Base-by-base conservation (phyloP, 2,113 vertebrate genomes). In the Petromus typicus region DNA sequence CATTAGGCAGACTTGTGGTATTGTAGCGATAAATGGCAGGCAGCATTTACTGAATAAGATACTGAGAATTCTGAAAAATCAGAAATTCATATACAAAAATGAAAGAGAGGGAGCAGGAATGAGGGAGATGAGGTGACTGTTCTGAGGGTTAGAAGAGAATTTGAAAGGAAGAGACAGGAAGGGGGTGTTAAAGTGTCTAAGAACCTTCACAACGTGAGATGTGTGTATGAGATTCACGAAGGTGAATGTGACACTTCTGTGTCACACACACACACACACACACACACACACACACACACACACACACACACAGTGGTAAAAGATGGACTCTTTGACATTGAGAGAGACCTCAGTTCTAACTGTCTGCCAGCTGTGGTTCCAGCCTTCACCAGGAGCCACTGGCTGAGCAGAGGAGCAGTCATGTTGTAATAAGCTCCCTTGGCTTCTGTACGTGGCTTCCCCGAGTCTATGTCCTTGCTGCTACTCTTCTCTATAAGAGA, bases 11-110 rank as follows among this genome's bases (percentile, higher is more conserved):
- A 2, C 10, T 7, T 64, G 37, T 27, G 10, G 14, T 48, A 6
- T 2, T 3, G 4, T 11, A 3, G 25, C 66, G 8, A 11, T 20
- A 2, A 22, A 13, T 8, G 51, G 1, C 16, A 34, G n/a, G 27
- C 10, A 59, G 37, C 11, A 10, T 43, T 40, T 59, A n/a, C 86
- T 86, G 86, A 30, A 54, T 43, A 17, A 93, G 84, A 27, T 10
- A 64, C 2, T 71, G 17, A 71, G 8, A 43, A 71, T 73, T 79
- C 27, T 64, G 30, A 20, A 64, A 11, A 32, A 12, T 22, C 63
- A 73, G 32, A 93, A 43, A 61, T 34, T 66, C 37, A 51, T 43
- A 51, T 54, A 45, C 4, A 6, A 37, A 71, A 71, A 71, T 69
- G 40, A 37, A 71, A 40, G 20, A 37, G 67, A 71, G 20, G 18